Percentiles rank a stretch among this genome's conserved stretches.
phyloP scores from a whole-genome alignment of 2,797 vertebrate genomes.

The Toxotes lorentzi region DNA sequence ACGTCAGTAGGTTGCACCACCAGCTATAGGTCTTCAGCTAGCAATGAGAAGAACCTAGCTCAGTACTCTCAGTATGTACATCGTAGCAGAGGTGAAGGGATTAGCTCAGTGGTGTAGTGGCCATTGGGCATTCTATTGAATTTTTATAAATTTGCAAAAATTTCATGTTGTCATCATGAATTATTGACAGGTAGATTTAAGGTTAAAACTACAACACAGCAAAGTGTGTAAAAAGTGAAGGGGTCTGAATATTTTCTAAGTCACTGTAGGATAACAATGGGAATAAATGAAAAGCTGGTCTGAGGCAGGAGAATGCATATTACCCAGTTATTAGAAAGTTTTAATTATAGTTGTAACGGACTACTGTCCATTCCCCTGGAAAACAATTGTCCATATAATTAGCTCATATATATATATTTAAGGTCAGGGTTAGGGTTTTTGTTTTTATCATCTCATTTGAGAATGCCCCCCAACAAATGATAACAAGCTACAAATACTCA shows the following conservation, averaged over 20 bases:
- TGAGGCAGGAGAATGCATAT: slow-evolving; percentile 9
- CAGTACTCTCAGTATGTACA: no score
- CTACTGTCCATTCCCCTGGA: neutral
- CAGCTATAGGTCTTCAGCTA: no score
- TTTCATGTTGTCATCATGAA: neutral
- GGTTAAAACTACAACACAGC: no score
- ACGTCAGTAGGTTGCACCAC: no score
- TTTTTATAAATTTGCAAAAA: no score
- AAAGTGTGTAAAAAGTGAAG: neutral
- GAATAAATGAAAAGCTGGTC: neutral
- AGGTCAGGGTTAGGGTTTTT: neutral
- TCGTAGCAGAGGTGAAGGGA: no score
- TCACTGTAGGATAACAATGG: neutral
- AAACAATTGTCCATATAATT: neutral
- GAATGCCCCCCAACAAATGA: slow-evolving; percentile 5
- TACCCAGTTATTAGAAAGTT: neutral
- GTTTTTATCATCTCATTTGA: neutral
- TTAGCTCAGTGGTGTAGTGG: no score
- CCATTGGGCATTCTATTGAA: no score
- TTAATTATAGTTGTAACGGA: neutral
- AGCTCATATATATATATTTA: neutral
- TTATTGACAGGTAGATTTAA: no score
- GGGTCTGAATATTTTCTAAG: neutral
- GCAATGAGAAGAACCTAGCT: no score
- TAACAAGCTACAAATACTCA: slow-evolving; percentile 2